Conservation (phyloP, 2,797 vertebrate genomes). For the Dendrocincla tyrannina region DNA sequence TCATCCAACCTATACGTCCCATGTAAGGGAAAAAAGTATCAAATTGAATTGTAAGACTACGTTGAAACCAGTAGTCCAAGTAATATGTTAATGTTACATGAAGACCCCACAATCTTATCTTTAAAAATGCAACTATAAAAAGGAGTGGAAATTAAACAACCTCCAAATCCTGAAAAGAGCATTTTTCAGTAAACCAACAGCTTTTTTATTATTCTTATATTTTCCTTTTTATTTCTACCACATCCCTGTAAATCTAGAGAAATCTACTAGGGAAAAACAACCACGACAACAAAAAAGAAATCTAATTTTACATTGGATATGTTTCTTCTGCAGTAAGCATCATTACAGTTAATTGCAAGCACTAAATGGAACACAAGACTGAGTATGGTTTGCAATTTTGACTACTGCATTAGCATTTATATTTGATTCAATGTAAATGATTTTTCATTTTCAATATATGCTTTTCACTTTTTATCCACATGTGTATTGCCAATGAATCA, state of each 20-base stretch:
- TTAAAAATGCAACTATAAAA: not conserved
- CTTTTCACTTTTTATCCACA: not conserved
- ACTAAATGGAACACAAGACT: not conserved
- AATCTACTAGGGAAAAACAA: not conserved
- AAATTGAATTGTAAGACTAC: not conserved
- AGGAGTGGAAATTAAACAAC: not conserved
- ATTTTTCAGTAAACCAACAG: not conserved
- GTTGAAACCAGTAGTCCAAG: not conserved
- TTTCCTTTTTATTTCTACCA: not conserved
- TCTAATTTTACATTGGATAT: not conserved
- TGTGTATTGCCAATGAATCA: not conserved
- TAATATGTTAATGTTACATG: not conserved
- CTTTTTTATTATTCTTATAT: too few relatives aligned
- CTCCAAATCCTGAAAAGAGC: not conserved
- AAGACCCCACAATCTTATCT: not conserved
- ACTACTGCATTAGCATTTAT: slow-evolving; percentile 40
- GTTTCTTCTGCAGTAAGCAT: not conserved
- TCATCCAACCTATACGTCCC: not conserved
- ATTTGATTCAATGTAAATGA: slow-evolving; percentile 35
- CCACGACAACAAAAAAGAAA: not conserved
- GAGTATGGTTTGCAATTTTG: slow-evolving; percentile 30
- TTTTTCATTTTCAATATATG: not conserved
- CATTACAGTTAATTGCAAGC: slow-evolving; percentile 33
- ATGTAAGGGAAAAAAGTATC: not conserved
- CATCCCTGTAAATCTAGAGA: not conserved